Percentiles rank a stretch among this genome's conserved stretches.
Conservation (phyloP, 30 jellyfish, hydroid and myxozoan species). For the Turritopsis rubra region DNA sequence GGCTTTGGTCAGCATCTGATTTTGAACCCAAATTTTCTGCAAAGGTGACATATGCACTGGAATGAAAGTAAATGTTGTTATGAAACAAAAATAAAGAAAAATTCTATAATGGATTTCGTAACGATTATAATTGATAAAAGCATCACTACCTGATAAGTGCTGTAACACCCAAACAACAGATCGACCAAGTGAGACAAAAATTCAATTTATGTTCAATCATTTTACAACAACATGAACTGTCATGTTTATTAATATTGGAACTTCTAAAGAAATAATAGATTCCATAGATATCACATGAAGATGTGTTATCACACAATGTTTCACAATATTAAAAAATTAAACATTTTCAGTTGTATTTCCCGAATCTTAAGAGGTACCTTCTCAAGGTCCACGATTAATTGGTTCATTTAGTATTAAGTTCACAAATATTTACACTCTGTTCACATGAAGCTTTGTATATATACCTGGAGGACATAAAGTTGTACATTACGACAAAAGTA, state of each 20-base stretch:
- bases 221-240: neutral
- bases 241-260: neutral
- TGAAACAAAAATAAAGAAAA: neutral
- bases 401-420: too few relatives aligned
- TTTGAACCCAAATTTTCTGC: neutral
- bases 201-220: neutral
- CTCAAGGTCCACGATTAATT: too few relatives aligned
- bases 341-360: too few relatives aligned
- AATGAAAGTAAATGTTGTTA: neutral
- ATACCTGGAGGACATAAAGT: too few relatives aligned
- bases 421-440: too few relatives aligned
- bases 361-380: too few relatives aligned
- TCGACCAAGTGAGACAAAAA: neutral
- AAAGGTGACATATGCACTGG: neutral
- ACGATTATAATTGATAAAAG: neutral
- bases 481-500: too few relatives aligned
- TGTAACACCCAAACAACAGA: neutral
- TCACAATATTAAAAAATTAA: too few relatives aligned
- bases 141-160: neutral
- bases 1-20: neutral
- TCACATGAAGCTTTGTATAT: too few relatives aligned
- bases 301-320: too few relatives aligned
- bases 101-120: neutral
- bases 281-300: too few relatives aligned
- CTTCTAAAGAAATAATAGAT: neutral